These are phyloP conservation scores for Parotocinclus haroldoi DNA, from an alignment of 2,797 vertebrate genomes.

Conservation along the genomic window DNA sequence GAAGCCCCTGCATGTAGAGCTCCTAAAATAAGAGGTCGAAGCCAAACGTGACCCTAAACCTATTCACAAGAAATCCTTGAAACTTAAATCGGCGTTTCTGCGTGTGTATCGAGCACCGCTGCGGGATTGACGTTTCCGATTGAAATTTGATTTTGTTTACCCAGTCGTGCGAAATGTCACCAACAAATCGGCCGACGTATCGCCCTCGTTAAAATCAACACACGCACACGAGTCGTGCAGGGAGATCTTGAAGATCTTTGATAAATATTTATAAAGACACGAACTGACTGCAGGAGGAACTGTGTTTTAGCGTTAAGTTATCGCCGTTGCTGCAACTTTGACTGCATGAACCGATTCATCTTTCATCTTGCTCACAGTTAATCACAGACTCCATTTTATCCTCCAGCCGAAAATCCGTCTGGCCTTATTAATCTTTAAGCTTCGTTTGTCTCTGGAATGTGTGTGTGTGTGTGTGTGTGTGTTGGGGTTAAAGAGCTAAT, in stretches of 20 bases:
- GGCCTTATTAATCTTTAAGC: conserved; percentile 35
- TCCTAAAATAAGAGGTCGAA: too few species aligned
- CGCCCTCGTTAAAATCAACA: not conserved
- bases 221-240: not conserved
- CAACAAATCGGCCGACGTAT: too few species aligned
- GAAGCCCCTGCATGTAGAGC: too few species aligned
- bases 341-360: conserved; percentile 34
- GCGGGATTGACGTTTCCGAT: too few species aligned
- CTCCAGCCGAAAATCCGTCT: conserved; percentile 24
- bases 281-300: not conserved
- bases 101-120: too few species aligned
- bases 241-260: not conserved
- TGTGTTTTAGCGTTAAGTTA: conserved; percentile 24
- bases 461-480: too few species aligned
- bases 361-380: conserved; percentile 34
- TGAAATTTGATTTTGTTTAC: too few species aligned
- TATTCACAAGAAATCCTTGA: too few species aligned
- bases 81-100: too few species aligned
- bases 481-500: conserved; percentile 22
- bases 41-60: too few species aligned
- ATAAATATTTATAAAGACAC: too few species aligned
- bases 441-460: conserved; percentile 17
- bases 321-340: conserved; percentile 12
- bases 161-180: too few species aligned
- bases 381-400: conserved; percentile 35